These are phyloP conservation scores for Electrona antarctica DNA, from an alignment of 2,113 vertebrate species.

Conservation along the genomic window DNA sequence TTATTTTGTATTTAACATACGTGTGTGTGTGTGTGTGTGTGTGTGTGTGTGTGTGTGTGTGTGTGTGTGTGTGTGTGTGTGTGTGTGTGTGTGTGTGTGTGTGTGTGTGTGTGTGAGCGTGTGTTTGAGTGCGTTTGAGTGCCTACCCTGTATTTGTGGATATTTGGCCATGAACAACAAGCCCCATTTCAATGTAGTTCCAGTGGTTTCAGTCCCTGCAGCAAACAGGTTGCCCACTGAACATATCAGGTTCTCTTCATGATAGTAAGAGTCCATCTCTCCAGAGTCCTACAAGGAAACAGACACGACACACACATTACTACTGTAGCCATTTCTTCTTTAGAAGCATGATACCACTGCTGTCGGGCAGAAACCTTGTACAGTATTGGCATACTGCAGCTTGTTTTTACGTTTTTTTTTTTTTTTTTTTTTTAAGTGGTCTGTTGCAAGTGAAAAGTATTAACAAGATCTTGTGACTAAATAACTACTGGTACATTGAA, in stretches of 20 bases:
- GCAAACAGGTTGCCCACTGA: constrained; percentile 61
- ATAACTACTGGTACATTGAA: no score
- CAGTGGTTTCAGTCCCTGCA: constrained; percentile 75
- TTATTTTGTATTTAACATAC: no score
- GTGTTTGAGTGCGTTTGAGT: not conserved
- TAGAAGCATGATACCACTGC: not conserved
- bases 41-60: no score
- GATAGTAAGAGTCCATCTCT: constrained; percentile 42
- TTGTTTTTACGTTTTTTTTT: no score
- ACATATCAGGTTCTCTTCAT: constrained; percentile 59
- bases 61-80: no score
- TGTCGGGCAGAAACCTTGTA: not conserved
- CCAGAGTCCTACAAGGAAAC: constrained; percentile 35
- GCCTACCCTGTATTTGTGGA: constrained; percentile 75
- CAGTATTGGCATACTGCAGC: not conserved
- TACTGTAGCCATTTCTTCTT: not conserved
- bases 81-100: no score
- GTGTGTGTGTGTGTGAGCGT: no score
- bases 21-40: no score
- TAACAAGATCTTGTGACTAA: no score
- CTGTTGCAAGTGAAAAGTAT: no score
- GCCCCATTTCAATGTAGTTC: constrained; percentile 63
- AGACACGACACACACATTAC: not conserved
- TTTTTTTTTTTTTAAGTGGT: no score
- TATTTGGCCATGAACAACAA: constrained; percentile 74